phyloP scores from a whole-genome alignment of 1,140 invertebrate genomes.

The Agraylea sexmaculata region DNA sequence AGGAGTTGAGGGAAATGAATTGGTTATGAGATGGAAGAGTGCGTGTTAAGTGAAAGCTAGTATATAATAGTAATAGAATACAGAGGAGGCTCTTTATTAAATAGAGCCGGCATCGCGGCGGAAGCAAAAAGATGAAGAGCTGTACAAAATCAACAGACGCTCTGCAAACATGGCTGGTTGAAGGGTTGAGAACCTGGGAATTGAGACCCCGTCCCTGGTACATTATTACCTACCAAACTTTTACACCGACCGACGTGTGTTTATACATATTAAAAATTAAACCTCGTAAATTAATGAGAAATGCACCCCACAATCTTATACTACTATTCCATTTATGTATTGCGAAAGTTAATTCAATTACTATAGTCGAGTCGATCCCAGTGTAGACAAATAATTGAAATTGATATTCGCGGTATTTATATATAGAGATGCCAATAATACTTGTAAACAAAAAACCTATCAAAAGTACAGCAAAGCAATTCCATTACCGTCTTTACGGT shows the following conservation, averaged over 20 bases:
- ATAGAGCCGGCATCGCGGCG: constrained; percentile 4
- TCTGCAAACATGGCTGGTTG: constrained; percentile 5
- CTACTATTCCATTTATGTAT: too few relatives aligned
- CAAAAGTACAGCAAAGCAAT: too few relatives aligned
- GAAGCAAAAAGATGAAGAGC: constrained; percentile 14
- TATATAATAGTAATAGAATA: constrained; percentile 13
- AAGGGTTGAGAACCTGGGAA: constrained; percentile 5
- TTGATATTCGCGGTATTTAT: too few relatives aligned
- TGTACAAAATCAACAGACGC: constrained; percentile 12
- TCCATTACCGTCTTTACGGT: too few relatives aligned
- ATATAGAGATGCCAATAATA: too few relatives aligned
- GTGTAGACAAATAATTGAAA: too few relatives aligned
- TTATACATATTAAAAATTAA: constrained; percentile 10
- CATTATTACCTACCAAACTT: constrained; percentile 2
- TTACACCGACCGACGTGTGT: constrained; percentile 2
- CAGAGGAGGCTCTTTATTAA: constrained; percentile 16
- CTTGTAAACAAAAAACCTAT: too few relatives aligned
- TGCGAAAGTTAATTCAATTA: too few relatives aligned
- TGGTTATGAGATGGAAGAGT: not conserved
- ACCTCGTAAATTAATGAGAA: not conserved
- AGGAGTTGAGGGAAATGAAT: too few relatives aligned
- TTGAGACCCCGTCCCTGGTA: not conserved
- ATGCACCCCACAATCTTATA: not conserved
- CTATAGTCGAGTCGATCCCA: too few relatives aligned
- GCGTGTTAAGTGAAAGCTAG: constrained; percentile 1